Base-by-base conservation (phyloP, 2,888 invertebrate species). In the Cancer borealis region DNA sequence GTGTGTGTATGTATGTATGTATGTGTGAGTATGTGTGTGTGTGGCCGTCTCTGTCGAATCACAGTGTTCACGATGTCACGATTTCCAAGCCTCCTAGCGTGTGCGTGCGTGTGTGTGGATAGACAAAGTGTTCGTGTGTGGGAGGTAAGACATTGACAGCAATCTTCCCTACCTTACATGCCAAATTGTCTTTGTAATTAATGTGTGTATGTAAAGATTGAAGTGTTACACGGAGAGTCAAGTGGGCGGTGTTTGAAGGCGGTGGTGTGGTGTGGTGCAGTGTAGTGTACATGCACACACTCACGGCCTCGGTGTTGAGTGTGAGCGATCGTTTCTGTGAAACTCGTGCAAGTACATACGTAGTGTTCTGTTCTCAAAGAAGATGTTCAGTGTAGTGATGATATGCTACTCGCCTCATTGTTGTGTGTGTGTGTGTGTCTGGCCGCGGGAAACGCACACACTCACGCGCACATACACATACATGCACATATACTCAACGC, bases 121-220 rank as follows among this genome's bases (percentile, higher is more conserved):
- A 60, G 45, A 45, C 66, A 91, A 73, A 91, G 91, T 73, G 73
- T 60, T 39, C 21, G 60, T 21, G 54, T 84, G 60, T 73, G 66
- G 10, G 46, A 54, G 73, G 8, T 30, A 26, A 39, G 54, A 73
- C 73, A 45, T 45, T 66, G 45, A 54, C 49, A 94, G 54, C 90
- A 87, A 94, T 91, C 92, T 92, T 94, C 92, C 94, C 91, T 91
- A 92, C 92, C 92, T 94, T 91, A 94, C 92, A 94, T 94, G 94
- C 94, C 94, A 94, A 94, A 94, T 92, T 94, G 94, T 94, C 92
- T 94, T 94, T 94, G 94, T 94, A 94, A 94, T 91, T 94, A 93
- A 88, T 93, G 79, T 92, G 89, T 49, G 84, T 94, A 92, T 91
- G 92, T 91, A 91, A 91, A 91, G 91, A 47, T 73, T 73, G 73